Percentiles rank a stretch among this genome's conserved stretches.
Evolutionary conservation across 2,797 vertebrate genomes (phyloP).

Genomic region (Merluccius polli): DNA sequence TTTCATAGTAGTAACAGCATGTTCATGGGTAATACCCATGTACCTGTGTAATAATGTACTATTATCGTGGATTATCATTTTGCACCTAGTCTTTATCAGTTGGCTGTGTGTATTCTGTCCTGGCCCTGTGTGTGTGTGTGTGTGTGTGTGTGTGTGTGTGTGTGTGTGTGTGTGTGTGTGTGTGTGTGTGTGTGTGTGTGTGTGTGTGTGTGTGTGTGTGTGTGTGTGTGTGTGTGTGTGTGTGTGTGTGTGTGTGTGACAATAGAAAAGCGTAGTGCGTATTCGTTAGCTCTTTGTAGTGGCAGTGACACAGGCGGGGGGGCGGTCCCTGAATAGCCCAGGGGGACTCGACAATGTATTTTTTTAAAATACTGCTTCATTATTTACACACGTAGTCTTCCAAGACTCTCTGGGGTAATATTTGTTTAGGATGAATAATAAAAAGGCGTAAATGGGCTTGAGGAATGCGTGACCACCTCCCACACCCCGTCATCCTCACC

Average conservation of each 20-base stretch:
- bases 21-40: neutral
- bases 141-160: neutral
- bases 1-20: neutral
- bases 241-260: conserved; percentile 23
- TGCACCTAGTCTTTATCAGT: neutral
- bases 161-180: too few relatives aligned
- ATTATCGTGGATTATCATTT: neutral
- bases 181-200: too few relatives aligned
- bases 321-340: conserved; percentile 46
- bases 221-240: too few relatives aligned
- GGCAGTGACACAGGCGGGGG: conserved; percentile 28
- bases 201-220: neutral
- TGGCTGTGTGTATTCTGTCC: conserved; percentile 20
- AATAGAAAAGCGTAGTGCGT: conserved; percentile 9
- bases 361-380: conserved; percentile 62
- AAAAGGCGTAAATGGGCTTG: conserved; percentile 60
- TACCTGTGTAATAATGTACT: neutral
- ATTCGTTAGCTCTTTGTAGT: conserved; percentile 44
- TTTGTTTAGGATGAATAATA: conserved; percentile 72
- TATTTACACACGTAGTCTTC: conserved; percentile 63
- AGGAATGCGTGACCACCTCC: conserved; percentile 47
- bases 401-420: conserved; percentile 67
- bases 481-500: conserved; percentile 37
- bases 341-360: conserved; percentile 50
- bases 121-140: neutral